Base-by-base conservation (phyloP, 1,140 invertebrate species). In the Idris sp. region DNA sequence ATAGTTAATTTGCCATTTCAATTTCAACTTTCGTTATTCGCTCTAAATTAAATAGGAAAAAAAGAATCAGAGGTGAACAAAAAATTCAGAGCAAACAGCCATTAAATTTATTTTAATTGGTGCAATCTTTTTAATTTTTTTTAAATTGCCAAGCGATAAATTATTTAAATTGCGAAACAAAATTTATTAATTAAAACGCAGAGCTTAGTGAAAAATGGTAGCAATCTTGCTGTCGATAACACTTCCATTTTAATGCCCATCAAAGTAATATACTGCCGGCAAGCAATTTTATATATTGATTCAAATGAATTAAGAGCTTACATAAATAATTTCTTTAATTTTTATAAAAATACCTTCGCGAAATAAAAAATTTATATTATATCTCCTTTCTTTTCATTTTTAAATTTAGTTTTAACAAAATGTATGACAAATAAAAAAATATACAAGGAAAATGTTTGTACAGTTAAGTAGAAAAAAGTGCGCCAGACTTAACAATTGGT, bases 231-330 rank as follows among this genome's bases (percentile, higher is more conserved):
- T 38, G 35, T 18, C 35, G 35, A 38, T 38, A 38, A 18, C 35
- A 38, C 7, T 18, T 18, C 15, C 16, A n/a, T 19, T 38, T 38
- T 3, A 38, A n/a, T n/a, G 35, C 6, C 35, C 35, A 38, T 38
- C 18, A 38, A 38, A 38, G 4, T 38, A 38, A 38, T 38, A 38
- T 38, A 38, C 16, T 19, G 35, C 35, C 4, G 35, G 15, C 15
- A 38, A 18, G 35, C 35, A 16, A 18, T 16, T 38, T 38, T 38
- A 16, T n/a, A n/a, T 38, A 38, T 38, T 38, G 16, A 38, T 16
- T 38, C 35, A 38, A 38, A 38, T 38, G 15, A 38, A 38, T 38
- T 38, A 18, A 38, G 35, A 38, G 35, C 16, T 38, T 18, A 36
- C 33, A 18, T 6, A 38, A 18, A 18, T 16, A 38, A 8, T 19